phyloP scores from a whole-genome alignment of 2,888 invertebrate genomes.

The Cephalotes varians region DNA sequence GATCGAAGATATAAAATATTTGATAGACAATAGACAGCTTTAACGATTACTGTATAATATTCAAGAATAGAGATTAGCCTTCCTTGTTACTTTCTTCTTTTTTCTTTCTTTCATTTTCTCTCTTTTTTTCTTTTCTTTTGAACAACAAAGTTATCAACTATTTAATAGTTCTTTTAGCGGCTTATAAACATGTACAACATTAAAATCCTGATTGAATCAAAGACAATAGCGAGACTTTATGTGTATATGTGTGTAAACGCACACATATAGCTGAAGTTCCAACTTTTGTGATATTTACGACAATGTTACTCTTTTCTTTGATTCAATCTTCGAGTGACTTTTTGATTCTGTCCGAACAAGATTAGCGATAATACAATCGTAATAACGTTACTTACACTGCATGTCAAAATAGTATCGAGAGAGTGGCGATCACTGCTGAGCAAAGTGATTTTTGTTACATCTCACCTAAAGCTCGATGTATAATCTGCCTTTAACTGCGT shows the following conservation, averaged over 20 bases:
- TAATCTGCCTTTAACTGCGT: slow-evolving; percentile 21
- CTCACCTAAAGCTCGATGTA: not conserved
- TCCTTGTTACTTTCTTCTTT: slow-evolving; percentile 32
- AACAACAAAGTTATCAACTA: slow-evolving; percentile 55
- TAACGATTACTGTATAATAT: slow-evolving; percentile 78
- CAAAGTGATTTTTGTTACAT: slow-evolving; percentile 43
- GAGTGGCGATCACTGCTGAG: slow-evolving; percentile 49
- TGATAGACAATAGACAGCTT: slow-evolving; percentile 81
- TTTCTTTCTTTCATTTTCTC: slow-evolving; percentile 5
- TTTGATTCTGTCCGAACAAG: slow-evolving; percentile 64
- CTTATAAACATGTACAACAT: slow-evolving; percentile 72
- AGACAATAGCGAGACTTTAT: slow-evolving; percentile 63
- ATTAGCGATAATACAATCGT: slow-evolving; percentile 61
- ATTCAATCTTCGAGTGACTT: slow-evolving; percentile 62
- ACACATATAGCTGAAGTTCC: slow-evolving; percentile 8
- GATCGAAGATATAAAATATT: slow-evolving; percentile 82
- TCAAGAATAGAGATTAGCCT: slow-evolving; percentile 70
- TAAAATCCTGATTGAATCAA: slow-evolving; percentile 72
- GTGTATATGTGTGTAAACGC: too few relatives aligned
- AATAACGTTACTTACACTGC: slow-evolving; percentile 66
- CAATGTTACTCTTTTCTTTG: slow-evolving; percentile 34
- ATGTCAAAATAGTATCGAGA: slow-evolving; percentile 62
- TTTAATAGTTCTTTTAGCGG: slow-evolving; percentile 29
- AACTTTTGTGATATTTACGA: slow-evolving; percentile 22
- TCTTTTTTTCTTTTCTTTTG: slow-evolving; percentile 23